A percentile compares a stretch with the other conserved stretches of the same genome.
Evolutionary conservation across 35 echinoderm and acorn worm species (phyloP).

Genomic region (Lytechinus variegatus): DNA sequence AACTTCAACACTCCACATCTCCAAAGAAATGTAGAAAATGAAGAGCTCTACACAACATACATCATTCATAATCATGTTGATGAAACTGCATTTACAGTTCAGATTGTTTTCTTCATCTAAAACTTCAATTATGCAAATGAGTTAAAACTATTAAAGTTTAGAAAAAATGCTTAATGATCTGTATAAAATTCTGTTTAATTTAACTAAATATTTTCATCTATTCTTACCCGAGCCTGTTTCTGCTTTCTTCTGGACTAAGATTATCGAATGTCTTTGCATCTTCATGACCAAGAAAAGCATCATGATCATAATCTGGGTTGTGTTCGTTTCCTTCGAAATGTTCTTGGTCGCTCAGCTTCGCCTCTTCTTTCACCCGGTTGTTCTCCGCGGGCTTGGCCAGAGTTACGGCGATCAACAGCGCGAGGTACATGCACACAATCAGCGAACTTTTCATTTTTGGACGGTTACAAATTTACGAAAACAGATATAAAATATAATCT

Average conservation of each 20-base stretch:
- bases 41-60: no score
- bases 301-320: conserved; percentile 94
- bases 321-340: conserved; percentile 84
- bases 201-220: no score
- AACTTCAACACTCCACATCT: no score
- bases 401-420: conserved; percentile 57
- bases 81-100: no score
- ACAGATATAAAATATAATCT: background rate
- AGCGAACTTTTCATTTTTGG: conserved; percentile 21
- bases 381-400: conserved; percentile 92
- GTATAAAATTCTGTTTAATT: no score
- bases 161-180: no score
- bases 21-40: no score
- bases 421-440: conserved; percentile 49
- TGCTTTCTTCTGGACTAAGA: conserved; percentile 93
- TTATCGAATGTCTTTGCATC: conserved; percentile 83
- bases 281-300: conserved; percentile 91
- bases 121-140: no score
- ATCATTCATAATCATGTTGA: no score
- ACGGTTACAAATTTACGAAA: conserved; percentile 5
- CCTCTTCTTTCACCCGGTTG: conserved; percentile 61
- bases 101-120: no score
- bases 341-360: conserved; percentile 83
- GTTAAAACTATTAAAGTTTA: no score
- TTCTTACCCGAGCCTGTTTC: conserved; percentile 86